Percentiles rank a stretch among this genome's conserved stretches.
phyloP scores from a whole-genome alignment of 2,113 vertebrate genomes.

The Pelvicachromis taeniatus region DNA sequence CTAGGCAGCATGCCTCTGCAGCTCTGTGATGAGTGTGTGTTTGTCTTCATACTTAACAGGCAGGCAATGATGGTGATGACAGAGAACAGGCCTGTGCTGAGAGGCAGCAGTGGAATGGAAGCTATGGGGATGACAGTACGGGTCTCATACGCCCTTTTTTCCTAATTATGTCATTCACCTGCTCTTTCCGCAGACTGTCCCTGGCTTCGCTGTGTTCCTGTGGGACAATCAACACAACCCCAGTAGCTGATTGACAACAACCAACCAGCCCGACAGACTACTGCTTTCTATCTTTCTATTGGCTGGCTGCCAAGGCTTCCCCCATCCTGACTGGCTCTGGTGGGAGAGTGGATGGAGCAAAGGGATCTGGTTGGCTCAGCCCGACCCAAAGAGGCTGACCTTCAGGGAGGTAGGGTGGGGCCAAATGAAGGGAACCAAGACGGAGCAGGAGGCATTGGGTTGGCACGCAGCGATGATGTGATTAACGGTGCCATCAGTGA shows the following conservation, averaged over 20 bases:
- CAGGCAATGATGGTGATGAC: constrained; percentile 36
- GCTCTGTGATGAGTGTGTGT: constrained; percentile 25
- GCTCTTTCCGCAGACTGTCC: constrained; percentile 59
- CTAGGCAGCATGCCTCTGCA: constrained; percentile 6
- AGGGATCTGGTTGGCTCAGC: constrained; percentile 84
- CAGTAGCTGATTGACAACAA: constrained; percentile 63
- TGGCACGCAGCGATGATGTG: constrained; percentile 84
- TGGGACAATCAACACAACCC: constrained; percentile 57
- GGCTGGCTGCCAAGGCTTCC: constrained; percentile 65
- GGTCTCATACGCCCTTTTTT: background rate
- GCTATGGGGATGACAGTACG: constrained; percentile 6
- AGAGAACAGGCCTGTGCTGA: constrained; percentile 16
- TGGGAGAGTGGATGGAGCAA: constrained; percentile 86
- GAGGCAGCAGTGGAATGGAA: background rate
- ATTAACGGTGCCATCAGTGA: constrained; percentile 86
- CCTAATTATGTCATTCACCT: constrained; percentile 46
- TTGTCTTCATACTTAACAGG: constrained; percentile 22
- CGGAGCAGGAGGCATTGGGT: constrained; percentile 65
- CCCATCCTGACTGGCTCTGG: constrained; percentile 67
- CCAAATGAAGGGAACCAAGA: constrained; percentile 83
- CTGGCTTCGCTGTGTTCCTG: constrained; percentile 63
- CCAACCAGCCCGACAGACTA: constrained; percentile 36
- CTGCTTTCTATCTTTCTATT: constrained; percentile 46
- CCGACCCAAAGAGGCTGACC: constrained; percentile 84
- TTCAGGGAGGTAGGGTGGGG: constrained; percentile 81